These are phyloP conservation scores for Eilema griseolum DNA, from an alignment of 2,888 invertebrate species.

Conservation along the genomic window DNA sequence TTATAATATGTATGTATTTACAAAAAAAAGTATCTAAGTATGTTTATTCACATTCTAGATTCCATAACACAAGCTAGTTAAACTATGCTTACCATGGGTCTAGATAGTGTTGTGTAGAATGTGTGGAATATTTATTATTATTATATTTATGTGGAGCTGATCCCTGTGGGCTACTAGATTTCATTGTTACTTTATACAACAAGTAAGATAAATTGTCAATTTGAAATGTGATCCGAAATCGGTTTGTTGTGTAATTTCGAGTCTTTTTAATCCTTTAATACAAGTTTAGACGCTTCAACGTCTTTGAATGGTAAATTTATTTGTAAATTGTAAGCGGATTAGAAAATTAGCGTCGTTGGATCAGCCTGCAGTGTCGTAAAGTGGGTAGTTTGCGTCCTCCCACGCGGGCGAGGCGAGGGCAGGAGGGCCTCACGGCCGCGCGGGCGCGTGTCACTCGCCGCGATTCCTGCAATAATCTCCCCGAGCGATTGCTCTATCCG, in stretches of 20 bases:
- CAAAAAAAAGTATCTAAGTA: too few relatives aligned
- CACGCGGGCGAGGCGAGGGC: constrained; percentile 33
- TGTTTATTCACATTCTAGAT: too few relatives aligned
- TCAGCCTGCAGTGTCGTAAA: constrained; percentile 55
- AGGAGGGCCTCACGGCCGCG: constrained; percentile 16
- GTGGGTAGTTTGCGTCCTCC: constrained; percentile 58
- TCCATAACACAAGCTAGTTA: too few relatives aligned
- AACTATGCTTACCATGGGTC: too few relatives aligned
- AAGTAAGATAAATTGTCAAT: constrained; percentile 45
- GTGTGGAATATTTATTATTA: too few relatives aligned
- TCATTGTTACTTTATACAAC: constrained; percentile 45
- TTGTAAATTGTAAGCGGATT: constrained; percentile 65
- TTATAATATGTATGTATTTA: too few relatives aligned
- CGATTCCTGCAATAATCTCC: constrained; percentile 77
- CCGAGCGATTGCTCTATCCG: constrained; percentile 83
- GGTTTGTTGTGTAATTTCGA: constrained; percentile 42
- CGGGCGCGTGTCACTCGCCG: constrained; percentile 75
- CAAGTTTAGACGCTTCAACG: constrained; percentile 45
- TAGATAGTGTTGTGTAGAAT: too few relatives aligned
- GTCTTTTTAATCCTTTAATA: constrained; percentile 49
- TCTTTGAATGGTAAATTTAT: constrained; percentile 55
- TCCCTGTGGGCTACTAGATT: constrained; percentile 36
- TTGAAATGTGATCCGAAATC: constrained; percentile 45
- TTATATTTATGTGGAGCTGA: constrained; percentile 33
- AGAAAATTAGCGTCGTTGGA: constrained; percentile 67